Conservation (phyloP, 2,797 vertebrate genomes). For the Lagorchestes hirsutus region DNA sequence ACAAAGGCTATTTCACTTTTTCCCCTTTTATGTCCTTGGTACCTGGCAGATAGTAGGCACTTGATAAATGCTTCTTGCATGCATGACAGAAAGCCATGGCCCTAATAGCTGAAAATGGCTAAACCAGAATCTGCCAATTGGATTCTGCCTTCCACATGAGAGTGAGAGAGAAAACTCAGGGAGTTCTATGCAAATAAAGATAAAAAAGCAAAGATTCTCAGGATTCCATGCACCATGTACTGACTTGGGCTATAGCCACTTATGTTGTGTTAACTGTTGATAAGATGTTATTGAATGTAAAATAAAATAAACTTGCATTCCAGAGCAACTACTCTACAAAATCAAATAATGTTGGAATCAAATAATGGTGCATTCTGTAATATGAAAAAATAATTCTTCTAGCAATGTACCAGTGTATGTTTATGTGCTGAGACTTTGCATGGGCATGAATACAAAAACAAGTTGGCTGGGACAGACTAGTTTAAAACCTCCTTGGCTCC, state of each 20-base stretch:
- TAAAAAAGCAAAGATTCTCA: constrained; percentile 28
- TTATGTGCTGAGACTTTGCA: constrained; percentile 64
- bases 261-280: constrained; percentile 81
- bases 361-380: constrained; percentile 21
- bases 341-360: constrained; percentile 69
- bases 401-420: constrained; percentile 51
- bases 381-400: constrained; percentile 70
- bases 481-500: constrained; percentile 71
- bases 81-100: constrained; percentile 5
- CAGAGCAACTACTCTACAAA: constrained; percentile 59
- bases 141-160: background rate
- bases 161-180: constrained; percentile 1
- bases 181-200: constrained; percentile 53
- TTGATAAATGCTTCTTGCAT: background rate
- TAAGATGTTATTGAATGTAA: constrained; percentile 75
- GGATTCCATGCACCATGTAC: background rate
- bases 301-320: constrained; percentile 72
- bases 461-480: constrained; percentile 50
- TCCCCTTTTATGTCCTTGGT: background rate
- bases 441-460: constrained; percentile 56
- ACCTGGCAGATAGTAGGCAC: background rate
- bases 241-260: constrained; percentile 74
- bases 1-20: background rate
- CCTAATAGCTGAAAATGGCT: constrained; percentile 34
- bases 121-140: constrained; percentile 31